Evolutionary conservation across 2,113 vertebrate species (phyloP), one percentile per base, ranked within the genome.

Genomic region (Chionodraco myersi): DNA sequence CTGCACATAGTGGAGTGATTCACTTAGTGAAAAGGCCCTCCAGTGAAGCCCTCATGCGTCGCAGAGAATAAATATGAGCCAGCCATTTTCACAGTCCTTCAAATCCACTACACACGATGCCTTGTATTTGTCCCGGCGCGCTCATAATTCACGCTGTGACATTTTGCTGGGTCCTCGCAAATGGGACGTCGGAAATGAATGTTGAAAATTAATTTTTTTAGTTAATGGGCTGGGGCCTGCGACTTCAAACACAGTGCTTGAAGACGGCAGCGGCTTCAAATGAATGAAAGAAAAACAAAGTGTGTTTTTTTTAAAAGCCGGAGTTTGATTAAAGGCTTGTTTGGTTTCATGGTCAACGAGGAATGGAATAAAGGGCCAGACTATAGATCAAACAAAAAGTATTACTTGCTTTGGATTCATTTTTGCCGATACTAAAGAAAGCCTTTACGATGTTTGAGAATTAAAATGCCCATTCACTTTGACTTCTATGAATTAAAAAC

Each of bases 11-110:
- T 72, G 71, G 80, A 88, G 80, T 89, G 90, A 92, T 92, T 92
- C 87, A 89, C 77, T 92, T 79, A 83, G 85, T 70, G 81, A 76
- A 87, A 88, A 87, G 82, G 76, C 85, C 89, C 91, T 91, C 82
- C 70, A 83, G 89, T 79, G 0, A 87, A 77, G 84, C 84, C 79
- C 84, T 88, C 77, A 80, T 72, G 70, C 80, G 59, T 90, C 60
- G 26, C 75, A 34, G 44, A 76, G 86, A 85, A 70, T 80, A 86
- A 89, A 86, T 79, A 86, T 18, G 58, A 90, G 87, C 63, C 86
- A 82, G 59, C 56, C 75, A 69, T 83, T 86, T 91, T 71, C 74
- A 70, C 84, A 84, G 71, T 53, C 66, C 74, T 70, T 88, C 77
- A 71, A 57, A 68, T 64, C 62, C 71, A 65, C 54, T 34, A 18